Base-by-base conservation (phyloP, 2,113 vertebrate genomes). In the Phasianus colchicus region DNA sequence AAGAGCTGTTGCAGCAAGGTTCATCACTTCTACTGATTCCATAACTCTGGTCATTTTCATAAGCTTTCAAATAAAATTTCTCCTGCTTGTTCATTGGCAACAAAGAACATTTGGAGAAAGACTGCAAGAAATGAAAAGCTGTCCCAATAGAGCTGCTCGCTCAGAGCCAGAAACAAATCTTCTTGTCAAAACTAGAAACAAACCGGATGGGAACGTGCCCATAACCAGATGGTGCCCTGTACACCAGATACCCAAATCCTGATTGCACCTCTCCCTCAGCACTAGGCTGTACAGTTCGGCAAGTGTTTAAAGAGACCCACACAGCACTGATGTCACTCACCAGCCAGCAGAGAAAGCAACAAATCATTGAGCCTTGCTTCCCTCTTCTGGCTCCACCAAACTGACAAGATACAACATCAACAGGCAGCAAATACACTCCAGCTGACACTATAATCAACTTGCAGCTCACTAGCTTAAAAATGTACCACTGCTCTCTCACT, bases 211-310 rank as follows among this genome's bases (percentile, higher is more conserved):
- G 61, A 47, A 61, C 11, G 5, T 1, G 13, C 19, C 43, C 3
- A 3, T 6, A 48, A 40, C 27, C 50, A 32, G 66, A 9, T 1
- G 15, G 50, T 0, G 50, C 47, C 10, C 45, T 5, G 0, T 1
- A 4, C 4, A 12, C 25, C 1, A 4, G 4, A 9, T 5, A 15
- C 13, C 48, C 32, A 10, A 1, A 8, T 38, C 64, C 9, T 36
- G 32, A 2, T 27, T 5, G 10, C 24, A 18, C 30, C 87, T 48
- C 93, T 55, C 55, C 67, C 48, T 27, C 4, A 6, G 32, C 48
- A 34, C 72, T 42, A 69, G 45, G 3, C 40, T 1, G 6, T 1
- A 25, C 40, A 36, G 40, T 11, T 32, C 54, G 47, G 34, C 54
- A 22, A 16, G 61, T 2, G 19, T 6, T 47, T 43, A 21, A 11